Percentiles rank a stretch among this genome's conserved stretches.
Evolutionary conservation across 2,888 invertebrate genomes (phyloP).

Genomic region (Dryomyza anilis): DNA sequence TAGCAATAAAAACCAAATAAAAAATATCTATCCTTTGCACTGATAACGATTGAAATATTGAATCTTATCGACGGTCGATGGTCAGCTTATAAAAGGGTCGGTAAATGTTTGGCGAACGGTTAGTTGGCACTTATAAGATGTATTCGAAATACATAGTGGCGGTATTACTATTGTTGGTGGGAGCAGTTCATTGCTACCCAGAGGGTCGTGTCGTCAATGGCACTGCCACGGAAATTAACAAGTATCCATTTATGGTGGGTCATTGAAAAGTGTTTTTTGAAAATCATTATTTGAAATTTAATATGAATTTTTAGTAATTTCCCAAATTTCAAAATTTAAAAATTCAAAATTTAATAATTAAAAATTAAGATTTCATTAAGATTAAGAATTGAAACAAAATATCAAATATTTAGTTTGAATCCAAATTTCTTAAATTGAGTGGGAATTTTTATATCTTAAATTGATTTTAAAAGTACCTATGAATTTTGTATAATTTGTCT

Average conservation of each 20-base stretch:
- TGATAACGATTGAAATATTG: neutral
- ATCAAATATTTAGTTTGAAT: no score
- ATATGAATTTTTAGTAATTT: no score
- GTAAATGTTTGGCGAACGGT: neutral
- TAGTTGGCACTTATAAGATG: no score
- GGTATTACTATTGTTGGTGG: slow-evolving; percentile 30
- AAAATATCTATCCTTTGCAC: neutral
- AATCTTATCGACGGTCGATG: neutral
- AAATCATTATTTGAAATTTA: neutral
- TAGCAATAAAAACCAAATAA: no score
- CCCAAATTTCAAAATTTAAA: no score
- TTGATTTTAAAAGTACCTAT: no score
- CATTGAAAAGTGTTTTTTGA: neutral
- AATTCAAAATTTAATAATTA: no score
- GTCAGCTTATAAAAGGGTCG: neutral
- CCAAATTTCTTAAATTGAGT: no score
- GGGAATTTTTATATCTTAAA: no score
- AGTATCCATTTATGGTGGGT: slow-evolving; percentile 52
- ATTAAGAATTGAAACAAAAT: no score
- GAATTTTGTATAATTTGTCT: no score
- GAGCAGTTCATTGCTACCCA: slow-evolving; percentile 34
- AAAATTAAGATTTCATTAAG: no score
- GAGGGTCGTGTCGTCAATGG: slow-evolving; percentile 54
- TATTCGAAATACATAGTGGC: slow-evolving; percentile 12
- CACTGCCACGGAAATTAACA: slow-evolving; percentile 43